Evolutionary conservation across 2,888 invertebrate genomes (phyloP), one percentile per base, ranked within the genome.

Genomic region (Scaptomyza caliginosa): DNA sequence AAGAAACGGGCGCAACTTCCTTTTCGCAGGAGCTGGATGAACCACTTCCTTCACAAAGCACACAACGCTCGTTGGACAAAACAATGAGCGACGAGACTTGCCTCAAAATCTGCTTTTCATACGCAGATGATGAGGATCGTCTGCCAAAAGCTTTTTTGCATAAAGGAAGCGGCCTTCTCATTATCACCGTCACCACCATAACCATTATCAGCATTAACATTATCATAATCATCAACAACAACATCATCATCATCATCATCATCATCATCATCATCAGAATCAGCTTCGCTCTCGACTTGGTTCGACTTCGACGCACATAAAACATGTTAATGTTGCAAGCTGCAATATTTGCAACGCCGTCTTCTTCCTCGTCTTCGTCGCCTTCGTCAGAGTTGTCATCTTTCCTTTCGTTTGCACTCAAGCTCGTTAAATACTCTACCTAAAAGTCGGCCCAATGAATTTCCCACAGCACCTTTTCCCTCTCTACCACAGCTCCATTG

Each of bases 251-350:
- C 39, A 24, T 24, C 16, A 26, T 1, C 7, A 43, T 24, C 26
- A 52, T 3, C 17, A 52, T 6, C 32, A 36, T 7, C 48, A 49
- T 34, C 34, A 38, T 26, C 17, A 17, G 38, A 49, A 42, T 46
- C 30, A 43, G 46, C 71, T 50, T 21, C 7, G n/a, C 39, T 57
- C 36, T 66, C 28, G 24, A 26, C 40, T 73, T 23, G 38, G 23
- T 19, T 67, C 28, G 52, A 46, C 26, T 46, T 17, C 16, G 40
- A 39, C 73, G 19, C 70, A 52, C 73, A 68, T 78, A 66, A 76
- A 81, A 82, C 79, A 79, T 74, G 79, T 76, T 79, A 82, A 85
- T 76, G 74, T 77, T 79, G 83, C 81, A 81, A 83, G 83, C 83
- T 81, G 86, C 81, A 81, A 86, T 59, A 11, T 74, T 50, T 57